A percentile compares a stretch with the other conserved stretches of the same genome.
phyloP scores from a whole-genome alignment of 1,140 invertebrate species.

The Calliopsis andreniformis region DNA sequence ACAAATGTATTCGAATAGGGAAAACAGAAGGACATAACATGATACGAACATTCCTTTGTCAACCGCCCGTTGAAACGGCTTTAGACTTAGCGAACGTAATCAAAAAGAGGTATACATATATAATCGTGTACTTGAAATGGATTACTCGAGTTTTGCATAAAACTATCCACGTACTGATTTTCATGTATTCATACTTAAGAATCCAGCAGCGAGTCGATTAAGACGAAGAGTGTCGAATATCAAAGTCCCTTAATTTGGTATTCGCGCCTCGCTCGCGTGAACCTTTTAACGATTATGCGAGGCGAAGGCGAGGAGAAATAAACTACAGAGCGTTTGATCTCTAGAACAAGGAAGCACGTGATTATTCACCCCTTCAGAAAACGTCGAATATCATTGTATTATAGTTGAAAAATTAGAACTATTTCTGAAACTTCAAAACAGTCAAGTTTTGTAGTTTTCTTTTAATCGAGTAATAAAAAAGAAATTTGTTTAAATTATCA shows the following conservation, averaged over 20 bases:
- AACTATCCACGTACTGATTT: conserved; percentile 47
- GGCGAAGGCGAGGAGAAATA: conserved; percentile 34
- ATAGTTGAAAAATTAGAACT: no score
- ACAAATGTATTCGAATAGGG: conserved; percentile 38
- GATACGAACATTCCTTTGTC: conserved; percentile 9
- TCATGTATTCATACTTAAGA: conserved; percentile 43
- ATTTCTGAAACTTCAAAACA: neutral
- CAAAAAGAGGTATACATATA: conserved; percentile 37
- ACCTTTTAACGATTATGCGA: neutral
- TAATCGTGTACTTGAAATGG: conserved; percentile 33
- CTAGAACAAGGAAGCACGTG: neutral
- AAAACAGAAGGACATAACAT: conserved; percentile 31
- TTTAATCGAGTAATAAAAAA: no score
- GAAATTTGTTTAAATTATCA: no score
- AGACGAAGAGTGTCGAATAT: neutral
- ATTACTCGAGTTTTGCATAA: conserved; percentile 55
- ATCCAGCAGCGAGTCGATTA: conserved; percentile 11
- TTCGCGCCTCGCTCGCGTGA: conserved; percentile 3
- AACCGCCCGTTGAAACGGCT: conserved; percentile 17
- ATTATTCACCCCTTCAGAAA: conserved; percentile 12
- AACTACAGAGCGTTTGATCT: conserved; percentile 34
- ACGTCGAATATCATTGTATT: neutral
- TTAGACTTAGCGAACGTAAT: conserved; percentile 50
- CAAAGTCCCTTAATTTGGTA: conserved; percentile 9
- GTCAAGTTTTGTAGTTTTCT: no score